Conservation (phyloP, 2,113 vertebrate genomes). For the Azemiops feae region DNA sequence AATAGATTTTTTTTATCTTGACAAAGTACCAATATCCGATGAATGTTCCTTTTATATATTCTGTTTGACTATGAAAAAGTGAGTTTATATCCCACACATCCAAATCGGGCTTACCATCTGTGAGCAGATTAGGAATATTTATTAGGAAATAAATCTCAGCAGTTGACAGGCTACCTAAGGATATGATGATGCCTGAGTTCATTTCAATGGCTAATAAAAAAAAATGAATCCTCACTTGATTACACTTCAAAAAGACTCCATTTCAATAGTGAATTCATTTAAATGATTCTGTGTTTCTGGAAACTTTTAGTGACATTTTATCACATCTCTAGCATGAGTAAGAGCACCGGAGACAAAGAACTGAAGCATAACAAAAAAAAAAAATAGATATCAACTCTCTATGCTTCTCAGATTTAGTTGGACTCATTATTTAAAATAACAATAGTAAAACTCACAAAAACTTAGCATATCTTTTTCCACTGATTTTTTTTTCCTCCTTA, state of each 20-base stretch:
- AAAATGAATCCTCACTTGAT: slow-evolving; percentile 76
- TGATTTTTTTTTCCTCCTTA: neutral
- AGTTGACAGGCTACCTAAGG: slow-evolving; percentile 70
- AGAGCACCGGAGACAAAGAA: slow-evolving; percentile 49
- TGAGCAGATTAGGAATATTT: slow-evolving; percentile 64
- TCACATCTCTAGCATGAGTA: slow-evolving; percentile 68
- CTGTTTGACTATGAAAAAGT: slow-evolving; percentile 45
- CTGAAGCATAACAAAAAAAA: slow-evolving; percentile 28
- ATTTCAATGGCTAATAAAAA: slow-evolving; percentile 78
- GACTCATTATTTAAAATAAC: neutral
- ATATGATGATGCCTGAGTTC: slow-evolving; percentile 74
- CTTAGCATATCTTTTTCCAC: neutral
- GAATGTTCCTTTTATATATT: slow-evolving; percentile 43
- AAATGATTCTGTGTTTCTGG: slow-evolving; percentile 56
- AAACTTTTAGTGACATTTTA: slow-evolving; percentile 52
- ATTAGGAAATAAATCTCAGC: slow-evolving; percentile 51
- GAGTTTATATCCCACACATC: slow-evolving; percentile 38
- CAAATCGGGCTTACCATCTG: slow-evolving; percentile 64
- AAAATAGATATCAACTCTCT: slow-evolving; percentile 49
- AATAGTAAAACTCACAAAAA: neutral
- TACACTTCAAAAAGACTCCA: slow-evolving; percentile 58
- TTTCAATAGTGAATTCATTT: slow-evolving; percentile 71
- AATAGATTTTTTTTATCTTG: neutral
- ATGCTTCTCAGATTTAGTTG: slow-evolving; percentile 33
- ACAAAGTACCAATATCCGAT: slow-evolving; percentile 42